A percentile compares a stretch with the other conserved stretches of the same genome.
phyloP scores from a whole-genome alignment of 2,888 invertebrate species.

The Isoperla grammatica region DNA sequence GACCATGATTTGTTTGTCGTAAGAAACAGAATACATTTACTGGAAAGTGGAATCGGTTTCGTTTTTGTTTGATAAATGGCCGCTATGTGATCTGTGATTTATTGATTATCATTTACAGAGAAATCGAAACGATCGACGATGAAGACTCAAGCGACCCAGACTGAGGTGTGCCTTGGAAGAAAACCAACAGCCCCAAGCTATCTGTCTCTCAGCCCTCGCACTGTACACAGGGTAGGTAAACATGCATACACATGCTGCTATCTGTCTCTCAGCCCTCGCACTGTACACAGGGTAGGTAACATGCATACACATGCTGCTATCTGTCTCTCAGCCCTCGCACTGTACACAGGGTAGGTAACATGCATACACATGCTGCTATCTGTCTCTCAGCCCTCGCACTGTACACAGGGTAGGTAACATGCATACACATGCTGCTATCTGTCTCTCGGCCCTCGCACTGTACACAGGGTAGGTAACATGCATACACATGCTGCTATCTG shows the following conservation, averaged over 20 bases:
- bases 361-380: too few species aligned
- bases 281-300: constrained; percentile 70
- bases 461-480: too few species aligned
- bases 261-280: constrained; percentile 69
- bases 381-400: too few species aligned
- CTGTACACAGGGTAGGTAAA: constrained; percentile 68
- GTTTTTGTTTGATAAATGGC: constrained; percentile 5
- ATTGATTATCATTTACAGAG: constrained; percentile 49
- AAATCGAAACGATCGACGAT: constrained; percentile 77
- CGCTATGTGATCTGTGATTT: neutral
- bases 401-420: too few species aligned
- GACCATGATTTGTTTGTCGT: neutral
- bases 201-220: constrained; percentile 69
- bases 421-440: too few species aligned
- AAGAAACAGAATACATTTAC: neutral
- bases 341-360: constrained; percentile 67
- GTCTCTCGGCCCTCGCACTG: too few species aligned
- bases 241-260: too few species aligned
- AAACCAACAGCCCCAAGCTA: constrained; percentile 61
- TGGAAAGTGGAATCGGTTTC: neutral
- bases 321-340: constrained; percentile 72
- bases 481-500: too few species aligned
- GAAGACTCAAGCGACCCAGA: constrained; percentile 92
- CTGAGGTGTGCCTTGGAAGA: constrained; percentile 67
- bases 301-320: too few species aligned